A percentile compares a stretch with the other conserved stretches of the same genome.
Evolutionary conservation across 2,797 vertebrate genomes (phyloP).

Genomic region (Saguinus oedipus): DNA sequence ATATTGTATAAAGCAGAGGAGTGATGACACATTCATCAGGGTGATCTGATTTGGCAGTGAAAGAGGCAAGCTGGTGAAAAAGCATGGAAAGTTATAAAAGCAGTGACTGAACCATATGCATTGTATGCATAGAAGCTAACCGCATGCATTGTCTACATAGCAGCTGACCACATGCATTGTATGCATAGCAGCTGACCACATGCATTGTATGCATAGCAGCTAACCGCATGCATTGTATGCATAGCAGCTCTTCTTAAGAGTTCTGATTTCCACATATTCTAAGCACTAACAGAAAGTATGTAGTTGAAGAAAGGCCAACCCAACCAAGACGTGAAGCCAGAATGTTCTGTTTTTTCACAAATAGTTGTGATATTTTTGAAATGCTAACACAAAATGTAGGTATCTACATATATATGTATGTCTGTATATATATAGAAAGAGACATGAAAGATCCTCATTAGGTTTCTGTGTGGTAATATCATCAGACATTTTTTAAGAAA

Average conservation of each 20-base stretch:
- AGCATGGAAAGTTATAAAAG: neutral
- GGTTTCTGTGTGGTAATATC: neutral
- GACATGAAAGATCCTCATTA: neutral
- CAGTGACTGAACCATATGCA: constrained; percentile 8
- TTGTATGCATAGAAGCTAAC: neutral
- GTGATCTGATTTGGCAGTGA: constrained; percentile 17
- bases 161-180: neutral
- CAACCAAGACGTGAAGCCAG: constrained; percentile 35
- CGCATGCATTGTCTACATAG: neutral
- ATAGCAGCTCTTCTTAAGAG: neutral
- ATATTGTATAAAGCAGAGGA: neutral
- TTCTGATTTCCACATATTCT: neutral
- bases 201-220: neutral
- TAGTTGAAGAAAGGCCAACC: constrained; percentile 33
- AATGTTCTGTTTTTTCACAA: constrained; percentile 51
- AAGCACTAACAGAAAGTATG: neutral
- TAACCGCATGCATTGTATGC: neutral
- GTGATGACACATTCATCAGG: neutral
- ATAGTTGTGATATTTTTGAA: constrained; percentile 44
- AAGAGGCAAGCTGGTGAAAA: constrained; percentile 12
- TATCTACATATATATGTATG: neutral
- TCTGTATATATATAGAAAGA: neutral
- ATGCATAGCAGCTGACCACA: neutral
- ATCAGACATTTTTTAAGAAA: neutral
- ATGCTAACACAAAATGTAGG: neutral